A percentile compares a stretch with the other conserved stretches of the same genome.
Evolutionary conservation across 1,140 invertebrate genomes (phyloP).

Genomic region (Phthorimaea operculella): DNA sequence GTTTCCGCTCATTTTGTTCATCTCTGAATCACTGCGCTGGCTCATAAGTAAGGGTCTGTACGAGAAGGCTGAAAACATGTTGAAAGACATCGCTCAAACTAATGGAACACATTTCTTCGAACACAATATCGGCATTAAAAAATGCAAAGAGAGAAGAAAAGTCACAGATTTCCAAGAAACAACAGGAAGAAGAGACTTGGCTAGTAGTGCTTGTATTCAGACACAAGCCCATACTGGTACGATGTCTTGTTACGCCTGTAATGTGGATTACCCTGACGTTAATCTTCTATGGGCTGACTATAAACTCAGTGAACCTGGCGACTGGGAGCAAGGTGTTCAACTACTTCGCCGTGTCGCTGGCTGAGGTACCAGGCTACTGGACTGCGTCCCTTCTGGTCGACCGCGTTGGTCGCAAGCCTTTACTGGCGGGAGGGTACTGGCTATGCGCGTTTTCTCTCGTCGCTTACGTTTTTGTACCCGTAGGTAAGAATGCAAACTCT

Average conservation of each 20-base stretch:
- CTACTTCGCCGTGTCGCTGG: conserved; percentile 73
- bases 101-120: conserved; percentile 74
- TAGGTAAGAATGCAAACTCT: too few species aligned
- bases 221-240: conserved; percentile 67
- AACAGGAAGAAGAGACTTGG: conserved; percentile 27
- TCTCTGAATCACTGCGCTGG: conserved; percentile 79
- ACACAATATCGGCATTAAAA: conserved; percentile 62
- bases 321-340: conserved; percentile 77
- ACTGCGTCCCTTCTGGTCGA: conserved; percentile 72
- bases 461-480: conserved; percentile 47
- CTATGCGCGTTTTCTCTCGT: conserved; percentile 68
- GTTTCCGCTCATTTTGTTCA: conserved; percentile 64
- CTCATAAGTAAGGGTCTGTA: conserved; percentile 76
- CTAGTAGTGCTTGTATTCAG: conserved; percentile 62
- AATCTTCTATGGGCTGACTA: conserved; percentile 84
- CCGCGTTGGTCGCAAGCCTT: conserved; percentile 71
- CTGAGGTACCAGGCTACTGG: conserved; percentile 79
- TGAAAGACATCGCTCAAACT: conserved; percentile 72
- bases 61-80: conserved; percentile 70
- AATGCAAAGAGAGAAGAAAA: conserved; percentile 5
- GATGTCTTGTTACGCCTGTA: conserved; percentile 75
- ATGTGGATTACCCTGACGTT: conserved; percentile 81
- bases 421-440: conserved; percentile 69
- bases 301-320: conserved; percentile 80
- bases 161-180: background rate